Evolutionary conservation across 2,113 vertebrate species (phyloP).

Genomic region (Rhizomys pruinosus): DNA sequence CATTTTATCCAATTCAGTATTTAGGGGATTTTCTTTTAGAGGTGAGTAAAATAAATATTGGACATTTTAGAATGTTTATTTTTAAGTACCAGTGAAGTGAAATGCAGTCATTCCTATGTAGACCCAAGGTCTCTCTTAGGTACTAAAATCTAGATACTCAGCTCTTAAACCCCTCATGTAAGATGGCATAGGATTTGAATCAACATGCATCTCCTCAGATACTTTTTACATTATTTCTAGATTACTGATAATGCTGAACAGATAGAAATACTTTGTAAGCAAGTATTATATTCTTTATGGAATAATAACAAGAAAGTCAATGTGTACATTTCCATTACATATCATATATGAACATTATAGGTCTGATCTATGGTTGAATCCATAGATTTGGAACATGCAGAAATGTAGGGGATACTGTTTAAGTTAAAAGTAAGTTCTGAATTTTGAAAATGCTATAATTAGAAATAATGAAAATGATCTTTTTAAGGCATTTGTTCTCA

Average conservation of each 20-base stretch:
- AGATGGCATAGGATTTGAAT: not conserved
- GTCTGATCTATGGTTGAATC: not conserved
- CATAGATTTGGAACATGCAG: not conserved
- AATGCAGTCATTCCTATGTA: not conserved
- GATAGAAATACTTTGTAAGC: not conserved
- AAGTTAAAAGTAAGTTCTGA: slow-evolving; percentile 26
- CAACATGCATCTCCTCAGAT: not conserved
- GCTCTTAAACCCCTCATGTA: not conserved
- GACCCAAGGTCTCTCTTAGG: not conserved
- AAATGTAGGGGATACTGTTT: not conserved
- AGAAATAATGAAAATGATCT: slow-evolving; percentile 7
- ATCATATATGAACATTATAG: not conserved
- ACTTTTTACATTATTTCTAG: not conserved
- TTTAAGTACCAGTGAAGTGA: slow-evolving; percentile 7
- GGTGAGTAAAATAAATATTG: slow-evolving; percentile 86
- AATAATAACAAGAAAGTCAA: not conserved
- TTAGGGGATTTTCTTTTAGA: slow-evolving; percentile 93
- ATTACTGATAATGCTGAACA: not conserved
- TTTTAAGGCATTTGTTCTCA: slow-evolving; percentile 33
- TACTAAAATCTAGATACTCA: not conserved
- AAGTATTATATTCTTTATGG: not conserved
- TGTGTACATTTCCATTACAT: not conserved
- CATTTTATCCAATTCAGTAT: slow-evolving; percentile 89
- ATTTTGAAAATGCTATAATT: slow-evolving; percentile 34
- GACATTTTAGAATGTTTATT: slow-evolving; percentile 23